Conservation (phyloP, 2,888 invertebrate genomes). For the Apodemia mormo region DNA sequence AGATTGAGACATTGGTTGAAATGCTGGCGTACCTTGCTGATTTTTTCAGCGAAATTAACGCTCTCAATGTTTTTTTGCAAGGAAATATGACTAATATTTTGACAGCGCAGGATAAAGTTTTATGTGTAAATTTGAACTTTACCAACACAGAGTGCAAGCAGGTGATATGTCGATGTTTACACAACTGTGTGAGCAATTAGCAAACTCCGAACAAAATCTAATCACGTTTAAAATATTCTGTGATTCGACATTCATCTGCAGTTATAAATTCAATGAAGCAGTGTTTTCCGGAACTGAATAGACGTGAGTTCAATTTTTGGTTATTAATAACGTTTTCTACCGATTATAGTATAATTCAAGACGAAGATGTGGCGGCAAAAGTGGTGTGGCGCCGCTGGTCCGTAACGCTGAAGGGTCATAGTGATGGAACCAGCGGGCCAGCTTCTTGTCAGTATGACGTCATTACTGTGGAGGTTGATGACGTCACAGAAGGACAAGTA, state of each 20-base stretch:
- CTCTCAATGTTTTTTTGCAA: conserved; percentile 28
- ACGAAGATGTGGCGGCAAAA: too few species aligned
- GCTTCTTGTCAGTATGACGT: too few species aligned
- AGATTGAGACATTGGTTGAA: conserved; percentile 29
- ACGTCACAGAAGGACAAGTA: too few species aligned
- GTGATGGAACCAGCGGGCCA: too few species aligned
- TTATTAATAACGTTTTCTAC: conserved; percentile 29
- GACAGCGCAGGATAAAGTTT: conserved; percentile 34
- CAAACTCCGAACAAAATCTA: conserved; percentile 33
- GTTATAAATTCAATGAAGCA: conserved; percentile 36
- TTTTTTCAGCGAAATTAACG: background rate
- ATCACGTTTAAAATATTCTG: conserved; percentile 38
- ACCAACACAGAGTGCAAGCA: conserved; percentile 38
- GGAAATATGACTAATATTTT: conserved; percentile 32
- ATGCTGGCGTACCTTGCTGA: conserved; percentile 27
- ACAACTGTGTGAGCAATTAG: conserved; percentile 38
- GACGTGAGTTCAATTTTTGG: conserved; percentile 32
- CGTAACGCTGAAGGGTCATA: too few species aligned
- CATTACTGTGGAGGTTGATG: too few species aligned
- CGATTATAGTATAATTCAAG: too few species aligned
- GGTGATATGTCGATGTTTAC: conserved; percentile 39
- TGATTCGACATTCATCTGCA: conserved; percentile 38
- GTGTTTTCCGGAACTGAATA: conserved; percentile 38
- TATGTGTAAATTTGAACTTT: conserved; percentile 39
- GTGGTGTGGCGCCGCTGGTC: too few species aligned